A percentile compares a stretch with the other conserved stretches of the same genome.
Evolutionary conservation across 2,888 invertebrate genomes (phyloP).

Genomic region (Machimus rusticus): DNA sequence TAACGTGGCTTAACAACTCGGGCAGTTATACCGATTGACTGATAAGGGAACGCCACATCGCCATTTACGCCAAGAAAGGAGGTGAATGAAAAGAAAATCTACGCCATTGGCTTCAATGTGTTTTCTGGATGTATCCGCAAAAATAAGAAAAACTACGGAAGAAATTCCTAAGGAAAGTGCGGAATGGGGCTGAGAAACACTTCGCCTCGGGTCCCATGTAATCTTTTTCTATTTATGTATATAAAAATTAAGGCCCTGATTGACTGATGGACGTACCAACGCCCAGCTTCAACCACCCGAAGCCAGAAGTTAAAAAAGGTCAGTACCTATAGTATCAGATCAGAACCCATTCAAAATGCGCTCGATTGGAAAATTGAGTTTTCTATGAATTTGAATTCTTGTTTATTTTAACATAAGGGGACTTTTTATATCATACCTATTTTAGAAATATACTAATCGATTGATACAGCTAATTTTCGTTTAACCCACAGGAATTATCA

Average conservation of each 20-base stretch:
- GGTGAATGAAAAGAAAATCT: background rate
- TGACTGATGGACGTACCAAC: background rate
- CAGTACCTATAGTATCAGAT: too few relatives aligned
- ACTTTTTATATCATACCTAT: too few relatives aligned
- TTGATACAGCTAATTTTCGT: too few relatives aligned
- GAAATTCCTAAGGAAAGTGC: background rate
- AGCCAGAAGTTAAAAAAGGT: too few relatives aligned
- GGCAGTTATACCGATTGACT: conserved; percentile 3
- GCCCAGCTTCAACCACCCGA: too few relatives aligned
- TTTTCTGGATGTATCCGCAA: background rate
- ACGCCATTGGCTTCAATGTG: background rate
- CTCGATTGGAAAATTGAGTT: too few relatives aligned
- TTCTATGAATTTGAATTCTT: too few relatives aligned
- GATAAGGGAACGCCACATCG: background rate
- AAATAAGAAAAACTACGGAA: background rate
- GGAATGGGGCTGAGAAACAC: background rate
- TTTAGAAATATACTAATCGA: too few relatives aligned
- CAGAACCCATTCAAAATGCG: too few relatives aligned
- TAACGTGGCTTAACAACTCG: background rate
- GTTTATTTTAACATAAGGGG: too few relatives aligned
- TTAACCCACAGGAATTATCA: too few relatives aligned
- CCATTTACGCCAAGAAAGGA: background rate
- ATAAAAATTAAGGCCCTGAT: background rate
- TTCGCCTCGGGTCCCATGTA: background rate
- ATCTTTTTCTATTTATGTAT: background rate